phyloP scores from a whole-genome alignment of 1,140 invertebrate genomes.

The Scaptomyza graminum region DNA sequence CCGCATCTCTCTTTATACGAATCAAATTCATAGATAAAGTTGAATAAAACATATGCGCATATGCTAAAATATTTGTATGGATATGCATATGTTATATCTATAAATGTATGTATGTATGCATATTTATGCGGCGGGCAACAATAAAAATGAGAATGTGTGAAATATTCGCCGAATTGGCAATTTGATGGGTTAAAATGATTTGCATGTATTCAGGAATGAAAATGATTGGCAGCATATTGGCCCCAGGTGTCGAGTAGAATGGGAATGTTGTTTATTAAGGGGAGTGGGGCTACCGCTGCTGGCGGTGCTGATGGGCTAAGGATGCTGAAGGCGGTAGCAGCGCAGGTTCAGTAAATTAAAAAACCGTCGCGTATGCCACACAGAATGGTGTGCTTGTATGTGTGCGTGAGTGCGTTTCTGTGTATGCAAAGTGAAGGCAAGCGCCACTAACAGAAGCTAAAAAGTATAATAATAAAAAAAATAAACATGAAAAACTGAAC shows the following conservation, averaged over 20 bases:
- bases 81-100: background rate
- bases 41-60: background rate
- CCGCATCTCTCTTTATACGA: background rate
- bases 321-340: slow-evolving; percentile 13
- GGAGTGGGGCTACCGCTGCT: no score
- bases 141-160: slow-evolving; percentile 5
- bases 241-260: background rate
- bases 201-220: slow-evolving; percentile 16
- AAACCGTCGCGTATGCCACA: slow-evolving; percentile 23
- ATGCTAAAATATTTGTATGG: background rate
- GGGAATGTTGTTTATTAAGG: no score
- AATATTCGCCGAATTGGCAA: slow-evolving; percentile 14
- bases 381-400: background rate
- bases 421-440: slow-evolving; percentile 38
- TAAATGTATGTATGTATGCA: background rate
- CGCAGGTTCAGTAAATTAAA: slow-evolving; percentile 43
- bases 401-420: slow-evolving; percentile 13
- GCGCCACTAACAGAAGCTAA: slow-evolving; percentile 40
- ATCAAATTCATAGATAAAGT: slow-evolving; percentile 8
- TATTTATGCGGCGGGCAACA: background rate
- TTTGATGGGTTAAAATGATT: slow-evolving; percentile 35
- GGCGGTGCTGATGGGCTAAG: background rate
- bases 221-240: slow-evolving; percentile 38
- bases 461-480: background rate
- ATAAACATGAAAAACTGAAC: slow-evolving; percentile 1